These are phyloP conservation scores for Sebastes aleutianus DNA, from an alignment of 2,797 vertebrate genomes.

Conservation along the genomic window DNA sequence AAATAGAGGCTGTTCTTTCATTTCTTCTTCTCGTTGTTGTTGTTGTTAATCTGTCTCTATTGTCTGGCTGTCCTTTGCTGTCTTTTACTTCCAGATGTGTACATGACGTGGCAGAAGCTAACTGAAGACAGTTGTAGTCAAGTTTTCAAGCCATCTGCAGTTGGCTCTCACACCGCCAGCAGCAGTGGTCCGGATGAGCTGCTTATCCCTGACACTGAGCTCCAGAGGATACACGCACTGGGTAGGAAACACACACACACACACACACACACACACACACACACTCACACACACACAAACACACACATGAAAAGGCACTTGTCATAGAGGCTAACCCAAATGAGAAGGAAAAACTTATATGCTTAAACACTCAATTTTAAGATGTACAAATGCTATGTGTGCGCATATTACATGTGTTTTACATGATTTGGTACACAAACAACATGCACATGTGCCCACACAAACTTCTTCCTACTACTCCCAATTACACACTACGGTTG, in stretches of 20 bases:
- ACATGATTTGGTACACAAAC: not conserved
- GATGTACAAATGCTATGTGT: not conserved
- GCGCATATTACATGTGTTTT: not conserved
- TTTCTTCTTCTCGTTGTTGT: not conserved
- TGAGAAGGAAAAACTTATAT: not conserved
- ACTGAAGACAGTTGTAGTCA: conserved; percentile 64
- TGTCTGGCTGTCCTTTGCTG: not conserved
- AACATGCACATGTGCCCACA: not conserved
- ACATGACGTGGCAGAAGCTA: conserved; percentile 74
- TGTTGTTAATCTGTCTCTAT: not conserved
- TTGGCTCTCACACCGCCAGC: conserved; percentile 44
- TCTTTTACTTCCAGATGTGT: conserved; percentile 69
- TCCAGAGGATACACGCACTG: conserved; percentile 73
- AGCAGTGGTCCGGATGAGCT: conserved; percentile 72
- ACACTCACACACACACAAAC: not conserved
- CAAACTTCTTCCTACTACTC: not conserved
- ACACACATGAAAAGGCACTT: conserved; percentile 1
- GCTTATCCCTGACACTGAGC: conserved; percentile 78
- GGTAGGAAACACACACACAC: conserved; percentile 64
- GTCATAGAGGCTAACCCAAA: not conserved
- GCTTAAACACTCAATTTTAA: not conserved
- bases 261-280: not conserved
- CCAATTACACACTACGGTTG: not conserved
- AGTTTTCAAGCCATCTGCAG: conserved; percentile 75
- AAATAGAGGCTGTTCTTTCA: not conserved